A percentile compares a stretch with the other conserved stretches of the same genome.
These are phyloP conservation scores for Acrocyrtus sp. DNA, from an alignment of 2,888 invertebrate species.

Conservation along the genomic window DNA sequence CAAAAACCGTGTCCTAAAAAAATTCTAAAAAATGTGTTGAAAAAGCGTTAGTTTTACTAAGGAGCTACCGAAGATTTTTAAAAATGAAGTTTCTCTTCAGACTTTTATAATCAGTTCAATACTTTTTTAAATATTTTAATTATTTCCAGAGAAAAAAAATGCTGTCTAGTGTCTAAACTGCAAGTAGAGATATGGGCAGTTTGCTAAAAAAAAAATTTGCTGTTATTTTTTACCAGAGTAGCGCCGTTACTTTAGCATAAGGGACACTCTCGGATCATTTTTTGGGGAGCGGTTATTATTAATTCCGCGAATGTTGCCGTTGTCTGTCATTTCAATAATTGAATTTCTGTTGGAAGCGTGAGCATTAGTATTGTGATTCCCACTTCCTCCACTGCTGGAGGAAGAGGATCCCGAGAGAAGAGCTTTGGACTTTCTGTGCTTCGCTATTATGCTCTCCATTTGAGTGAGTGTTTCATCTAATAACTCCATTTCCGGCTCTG, in stretches of 20 bases:
- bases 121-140: no score
- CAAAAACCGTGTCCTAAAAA: no score
- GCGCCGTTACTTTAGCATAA: background rate
- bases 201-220: no score
- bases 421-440: conserved; percentile 42
- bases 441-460: conserved; percentile 44
- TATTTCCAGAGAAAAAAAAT: background rate
- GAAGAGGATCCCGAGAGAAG: conserved; percentile 19
- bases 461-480: conserved; percentile 50
- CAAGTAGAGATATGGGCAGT: no score
- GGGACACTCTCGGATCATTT: conserved; percentile 3
- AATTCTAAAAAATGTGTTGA: no score
- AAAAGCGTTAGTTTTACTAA: no score
- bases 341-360: conserved; percentile 27
- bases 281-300: conserved; percentile 38
- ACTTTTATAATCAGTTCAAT: conserved; percentile 22
- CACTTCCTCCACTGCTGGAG: conserved; percentile 15
- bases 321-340: conserved; percentile 39
- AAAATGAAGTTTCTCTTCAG: no score
- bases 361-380: background rate
- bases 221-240: no score
- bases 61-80: no score
- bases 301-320: conserved; percentile 13
- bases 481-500: conserved; percentile 50
- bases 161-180: background rate